These are phyloP conservation scores for Chromoteleia sp. DNA, from an alignment of 2,888 invertebrate species.

Conservation along the genomic window DNA sequence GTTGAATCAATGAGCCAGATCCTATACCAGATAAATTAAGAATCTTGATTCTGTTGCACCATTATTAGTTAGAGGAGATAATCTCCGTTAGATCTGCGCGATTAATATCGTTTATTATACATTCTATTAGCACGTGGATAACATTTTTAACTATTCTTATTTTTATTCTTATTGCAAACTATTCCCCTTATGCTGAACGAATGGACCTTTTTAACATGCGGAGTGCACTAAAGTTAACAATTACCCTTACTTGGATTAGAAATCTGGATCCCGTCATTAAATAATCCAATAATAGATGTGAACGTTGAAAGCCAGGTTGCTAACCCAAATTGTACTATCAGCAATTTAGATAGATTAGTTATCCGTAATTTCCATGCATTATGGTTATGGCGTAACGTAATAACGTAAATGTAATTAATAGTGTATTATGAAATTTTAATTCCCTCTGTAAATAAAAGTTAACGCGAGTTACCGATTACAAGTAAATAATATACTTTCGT, in stretches of 20 bases:
- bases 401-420: too few species aligned
- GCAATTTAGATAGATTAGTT: constrained; percentile 45
- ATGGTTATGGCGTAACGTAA: background rate
- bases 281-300: constrained; percentile 36
- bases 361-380: constrained; percentile 13
- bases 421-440: constrained; percentile 1
- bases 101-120: background rate
- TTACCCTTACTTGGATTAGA: constrained; percentile 11
- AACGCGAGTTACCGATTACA: background rate
- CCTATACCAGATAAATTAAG: constrained; percentile 7
- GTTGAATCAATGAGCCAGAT: constrained; percentile 28
- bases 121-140: too few species aligned
- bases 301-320: constrained; percentile 16
- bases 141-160: too few species aligned
- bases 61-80: constrained; percentile 22
- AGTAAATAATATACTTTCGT: background rate
- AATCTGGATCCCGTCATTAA: constrained; percentile 18
- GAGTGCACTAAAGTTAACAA: background rate
- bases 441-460: background rate
- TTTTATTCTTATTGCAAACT: too few species aligned
- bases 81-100: constrained; percentile 3
- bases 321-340: constrained; percentile 22
- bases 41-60: constrained; percentile 28
- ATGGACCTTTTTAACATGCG: too few species aligned
- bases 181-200: too few species aligned